Evolutionary conservation across 2,113 vertebrate species (phyloP).

Genomic region (Silurus glanis): DNA sequence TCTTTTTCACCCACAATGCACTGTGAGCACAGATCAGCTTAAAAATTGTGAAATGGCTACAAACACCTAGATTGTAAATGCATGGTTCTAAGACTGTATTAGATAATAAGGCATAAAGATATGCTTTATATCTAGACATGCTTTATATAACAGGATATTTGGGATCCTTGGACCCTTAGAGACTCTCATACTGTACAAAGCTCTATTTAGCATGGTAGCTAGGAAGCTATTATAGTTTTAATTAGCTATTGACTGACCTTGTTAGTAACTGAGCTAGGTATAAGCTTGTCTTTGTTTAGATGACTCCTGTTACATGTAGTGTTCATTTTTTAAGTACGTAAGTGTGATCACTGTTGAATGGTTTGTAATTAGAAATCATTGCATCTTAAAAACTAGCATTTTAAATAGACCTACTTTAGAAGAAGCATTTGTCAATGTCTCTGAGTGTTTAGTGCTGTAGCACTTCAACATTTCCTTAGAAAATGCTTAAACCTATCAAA

Average conservation of each 20-base stretch:
- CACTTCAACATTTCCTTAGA: not conserved
- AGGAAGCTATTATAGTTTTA: not conserved
- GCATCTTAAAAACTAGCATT: not conserved
- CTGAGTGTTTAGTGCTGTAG: not conserved
- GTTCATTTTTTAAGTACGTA: not conserved
- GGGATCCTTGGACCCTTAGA: not conserved
- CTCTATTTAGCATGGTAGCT: not conserved
- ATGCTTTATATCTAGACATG: not conserved
- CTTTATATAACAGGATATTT: not conserved
- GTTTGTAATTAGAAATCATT: not conserved
- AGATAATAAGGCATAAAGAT: not conserved
- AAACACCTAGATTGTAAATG: not conserved
- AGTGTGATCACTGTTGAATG: not conserved
- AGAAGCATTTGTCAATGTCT: not conserved
- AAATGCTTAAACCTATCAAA: not conserved
- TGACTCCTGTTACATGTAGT: not conserved
- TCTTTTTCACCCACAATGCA: not conserved
- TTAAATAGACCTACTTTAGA: not conserved
- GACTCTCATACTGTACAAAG: not conserved
- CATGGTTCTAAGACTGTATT: not conserved
- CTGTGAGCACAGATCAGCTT: not conserved
- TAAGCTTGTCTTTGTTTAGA: not conserved
- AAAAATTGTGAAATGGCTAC: not conserved
- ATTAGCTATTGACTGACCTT: not conserved
- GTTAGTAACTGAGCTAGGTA: not conserved